phyloP scores from a whole-genome alignment of 1,140 invertebrate genomes.

The Lasaia peninsularis region DNA sequence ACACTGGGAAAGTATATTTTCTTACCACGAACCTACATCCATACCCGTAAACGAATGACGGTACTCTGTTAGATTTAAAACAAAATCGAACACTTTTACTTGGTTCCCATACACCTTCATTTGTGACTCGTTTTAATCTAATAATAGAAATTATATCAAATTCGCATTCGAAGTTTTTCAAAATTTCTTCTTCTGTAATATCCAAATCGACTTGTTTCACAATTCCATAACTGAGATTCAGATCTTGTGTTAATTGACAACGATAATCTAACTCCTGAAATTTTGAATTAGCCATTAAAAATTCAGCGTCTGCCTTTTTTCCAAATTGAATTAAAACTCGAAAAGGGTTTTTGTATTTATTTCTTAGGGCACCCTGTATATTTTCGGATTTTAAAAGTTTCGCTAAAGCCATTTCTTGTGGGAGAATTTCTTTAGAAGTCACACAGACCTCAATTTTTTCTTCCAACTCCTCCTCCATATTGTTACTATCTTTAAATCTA shows the following conservation, averaged over 20 bases:
- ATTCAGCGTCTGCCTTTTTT: slow-evolving; percentile 21
- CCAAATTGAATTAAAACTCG: slow-evolving; percentile 28
- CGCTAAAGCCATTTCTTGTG: slow-evolving; percentile 36
- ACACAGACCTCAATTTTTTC: not conserved
- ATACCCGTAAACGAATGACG: slow-evolving; percentile 27
- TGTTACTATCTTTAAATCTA: not conserved
- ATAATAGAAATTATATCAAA: slow-evolving; percentile 22
- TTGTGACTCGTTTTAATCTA: slow-evolving; percentile 25
- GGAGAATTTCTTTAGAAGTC: slow-evolving; percentile 16
- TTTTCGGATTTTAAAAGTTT: slow-evolving; percentile 27
- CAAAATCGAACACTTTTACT: slow-evolving; percentile 28
- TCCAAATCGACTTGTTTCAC: slow-evolving; percentile 28
- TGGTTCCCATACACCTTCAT: slow-evolving; percentile 23
- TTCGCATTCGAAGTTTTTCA: slow-evolving; percentile 18
- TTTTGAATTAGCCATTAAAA: slow-evolving; percentile 23
- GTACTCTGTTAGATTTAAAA: slow-evolving; percentile 27
- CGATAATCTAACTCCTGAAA: slow-evolving; percentile 24
- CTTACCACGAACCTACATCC: slow-evolving; percentile 25
- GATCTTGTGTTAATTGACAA: slow-evolving; percentile 22
- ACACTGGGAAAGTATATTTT: slow-evolving; percentile 27
- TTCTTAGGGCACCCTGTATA: slow-evolving; percentile 27
- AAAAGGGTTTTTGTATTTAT: slow-evolving; percentile 31
- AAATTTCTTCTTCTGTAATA: slow-evolving; percentile 22
- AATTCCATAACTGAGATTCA: slow-evolving; percentile 23
- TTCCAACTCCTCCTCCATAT: not conserved